Evolutionary conservation across 2,113 vertebrate genomes (phyloP).

Genomic region (Hirundichthys speculiger): DNA sequence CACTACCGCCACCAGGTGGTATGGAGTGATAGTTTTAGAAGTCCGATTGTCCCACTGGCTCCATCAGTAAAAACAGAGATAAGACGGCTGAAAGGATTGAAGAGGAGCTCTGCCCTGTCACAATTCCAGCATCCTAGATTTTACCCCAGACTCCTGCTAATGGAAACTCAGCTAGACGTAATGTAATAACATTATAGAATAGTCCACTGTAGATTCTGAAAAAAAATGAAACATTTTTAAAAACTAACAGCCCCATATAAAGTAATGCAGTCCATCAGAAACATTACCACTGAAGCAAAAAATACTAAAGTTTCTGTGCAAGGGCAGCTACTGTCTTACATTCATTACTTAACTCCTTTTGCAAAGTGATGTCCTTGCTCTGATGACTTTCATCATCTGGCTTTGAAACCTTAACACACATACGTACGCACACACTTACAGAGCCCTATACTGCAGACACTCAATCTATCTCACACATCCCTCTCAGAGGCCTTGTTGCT

Average conservation of each 20-base stretch:
- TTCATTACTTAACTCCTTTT: conserved; percentile 42
- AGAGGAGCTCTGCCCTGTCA: no score
- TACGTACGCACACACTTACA: conserved; percentile 15
- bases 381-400: conserved; percentile 57
- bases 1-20: no score
- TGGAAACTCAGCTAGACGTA: no score
- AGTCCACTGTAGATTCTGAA: conserved; percentile 9
- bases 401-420: conserved; percentile 38
- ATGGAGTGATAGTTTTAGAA: no score
- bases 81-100: no score
- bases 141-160: no score
- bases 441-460: conserved; percentile 48
- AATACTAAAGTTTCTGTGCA: neutral
- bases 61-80: no score
- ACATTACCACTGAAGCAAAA: conserved; percentile 29
- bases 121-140: no score
- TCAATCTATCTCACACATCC: conserved; percentile 62
- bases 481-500: conserved; percentile 69
- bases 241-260: conserved; percentile 50
- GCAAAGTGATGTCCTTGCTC: conserved; percentile 44
- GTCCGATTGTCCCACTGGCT: no score
- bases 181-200: no score
- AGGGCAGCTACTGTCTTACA: conserved; percentile 17
- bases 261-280: conserved; percentile 49
- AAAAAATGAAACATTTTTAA: conserved; percentile 54